Conservation (phyloP, 2,797 vertebrate species). For the Otus scops region DNA sequence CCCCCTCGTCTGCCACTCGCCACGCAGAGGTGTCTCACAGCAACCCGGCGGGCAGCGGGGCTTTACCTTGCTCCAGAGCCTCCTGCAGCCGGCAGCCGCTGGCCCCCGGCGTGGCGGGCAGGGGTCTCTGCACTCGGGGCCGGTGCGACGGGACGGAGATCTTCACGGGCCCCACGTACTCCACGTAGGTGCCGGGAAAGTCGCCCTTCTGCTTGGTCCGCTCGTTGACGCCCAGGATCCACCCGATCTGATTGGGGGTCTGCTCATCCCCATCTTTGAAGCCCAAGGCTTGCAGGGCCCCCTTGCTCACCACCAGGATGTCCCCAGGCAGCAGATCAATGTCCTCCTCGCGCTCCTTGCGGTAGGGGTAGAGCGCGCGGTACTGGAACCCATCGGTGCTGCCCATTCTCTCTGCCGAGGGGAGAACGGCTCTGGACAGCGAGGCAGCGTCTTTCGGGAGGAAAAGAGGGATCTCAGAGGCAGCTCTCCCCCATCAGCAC, state of each 20-base stretch:
- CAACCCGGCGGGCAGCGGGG: background rate
- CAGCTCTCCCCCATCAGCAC: conserved; percentile 29
- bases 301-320: conserved; percentile 87
- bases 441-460: background rate
- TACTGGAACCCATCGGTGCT: conserved; percentile 89
- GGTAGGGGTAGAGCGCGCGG: conserved; percentile 85
- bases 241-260: conserved; percentile 85
- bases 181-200: conserved; percentile 92
- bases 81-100: conserved; percentile 54
- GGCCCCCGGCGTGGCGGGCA: conserved; percentile 83
- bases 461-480: background rate
- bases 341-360: conserved; percentile 90
- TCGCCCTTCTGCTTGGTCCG: conserved; percentile 91
- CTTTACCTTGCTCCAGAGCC: conserved; percentile 73
- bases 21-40: rapidly evolving
- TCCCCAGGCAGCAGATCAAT: conserved; percentile 89
- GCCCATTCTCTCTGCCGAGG: conserved; percentile 44
- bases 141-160: conserved; percentile 82
- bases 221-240: conserved; percentile 92
- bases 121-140: conserved; percentile 85
- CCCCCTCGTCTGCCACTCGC: rapidly evolving
- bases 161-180: conserved; percentile 86
- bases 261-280: conserved; percentile 86
- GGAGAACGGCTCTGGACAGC: background rate
- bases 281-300: conserved; percentile 84